These are phyloP conservation scores for Toxotes lorentzi DNA, from an alignment of 2,797 vertebrate genomes.

Conservation along the genomic window DNA sequence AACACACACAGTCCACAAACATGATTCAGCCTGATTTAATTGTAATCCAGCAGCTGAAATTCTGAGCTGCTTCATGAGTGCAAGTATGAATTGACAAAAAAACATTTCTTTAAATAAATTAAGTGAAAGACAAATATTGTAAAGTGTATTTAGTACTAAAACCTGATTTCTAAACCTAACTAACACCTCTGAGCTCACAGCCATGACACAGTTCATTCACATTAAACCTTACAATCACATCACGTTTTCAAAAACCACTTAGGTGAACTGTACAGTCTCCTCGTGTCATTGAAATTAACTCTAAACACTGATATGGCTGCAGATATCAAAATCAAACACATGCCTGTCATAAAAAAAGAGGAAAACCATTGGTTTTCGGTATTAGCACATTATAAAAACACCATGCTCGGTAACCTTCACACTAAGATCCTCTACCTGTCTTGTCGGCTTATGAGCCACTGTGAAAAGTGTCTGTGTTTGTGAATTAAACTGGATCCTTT, in stretches of 20 bases:
- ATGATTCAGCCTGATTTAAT: slow-evolving; percentile 6
- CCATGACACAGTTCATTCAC: slow-evolving; percentile 46
- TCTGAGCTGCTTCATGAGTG: slow-evolving; percentile 1
- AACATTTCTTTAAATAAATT: slow-evolving; percentile 16
- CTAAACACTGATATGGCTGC: slow-evolving; percentile 67
- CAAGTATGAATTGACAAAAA: slow-evolving; percentile 2
- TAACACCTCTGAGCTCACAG: slow-evolving; percentile 22
- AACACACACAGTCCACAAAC: background rate
- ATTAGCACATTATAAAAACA: slow-evolving; percentile 44
- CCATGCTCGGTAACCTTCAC: slow-evolving; percentile 9
- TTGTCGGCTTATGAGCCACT: background rate
- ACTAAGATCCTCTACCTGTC: background rate
- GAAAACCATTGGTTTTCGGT: slow-evolving; percentile 61
- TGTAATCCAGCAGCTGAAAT: slow-evolving; percentile 23
- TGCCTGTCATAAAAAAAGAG: slow-evolving; percentile 18
- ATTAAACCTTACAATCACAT: slow-evolving; percentile 25
- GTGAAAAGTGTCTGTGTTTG: slow-evolving; percentile 4
- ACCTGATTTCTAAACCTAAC: slow-evolving; percentile 12
- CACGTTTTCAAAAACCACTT: slow-evolving; percentile 28
- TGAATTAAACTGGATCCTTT: slow-evolving; percentile 6
- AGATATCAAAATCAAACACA: slow-evolving; percentile 50
- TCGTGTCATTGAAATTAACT: slow-evolving; percentile 27
- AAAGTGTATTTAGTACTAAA: slow-evolving; percentile 8
- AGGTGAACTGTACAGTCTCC: slow-evolving; percentile 23
- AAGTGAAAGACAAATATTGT: slow-evolving; percentile 15